Evolutionary conservation across 2,113 vertebrate species (phyloP), one percentile per base, ranked within the genome.

Genomic region (Crotalus viridis): DNA sequence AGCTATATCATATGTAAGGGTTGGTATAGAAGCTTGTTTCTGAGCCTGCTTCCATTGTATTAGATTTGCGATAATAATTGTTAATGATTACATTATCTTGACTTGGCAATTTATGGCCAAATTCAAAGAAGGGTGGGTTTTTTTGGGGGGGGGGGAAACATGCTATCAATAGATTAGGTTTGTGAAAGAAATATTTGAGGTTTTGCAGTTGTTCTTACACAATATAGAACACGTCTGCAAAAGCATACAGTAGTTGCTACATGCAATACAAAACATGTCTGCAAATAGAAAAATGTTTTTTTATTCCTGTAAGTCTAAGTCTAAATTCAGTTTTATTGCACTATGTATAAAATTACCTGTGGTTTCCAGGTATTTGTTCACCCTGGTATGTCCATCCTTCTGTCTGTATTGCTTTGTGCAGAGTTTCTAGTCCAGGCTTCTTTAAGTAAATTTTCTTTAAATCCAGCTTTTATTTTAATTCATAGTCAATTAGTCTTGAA

Each of bases 391-490:
- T 48, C 64, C 74, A 0, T 43, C 88, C n/a, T 4, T 89, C 55
- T 3, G 2, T 56, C 52, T 56, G 4, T 57, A 22, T 57, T 92
- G 13, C 4, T 86, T 15, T 52, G 4, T 28, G 19, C 4, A 92
- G 28, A 39, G 5, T 43, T 92, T 81, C 46, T 46, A 33, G 52
- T 88, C 15, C n/a, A 81, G 88, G 24, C 4, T 39, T 86, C 39
- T 13, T 48, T 87, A 86, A 86, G 64, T 85, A 86, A 9, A 5
- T 87, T 59, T 48, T 85, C 86, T 89, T 90, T 43, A 33, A 87
- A 90, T n/a, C 64, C 81, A 90, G 59, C 3, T 22, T 39, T 85
- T 61, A 43, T 81, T 90, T 61, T 87, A 93, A 93, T 90, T 90
- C 81, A 86, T 87, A 22, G n/a, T 28, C 56, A 93, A 90, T 93